Base-by-base conservation (phyloP, 2,888 invertebrate genomes). In the Apodemia zela region DNA sequence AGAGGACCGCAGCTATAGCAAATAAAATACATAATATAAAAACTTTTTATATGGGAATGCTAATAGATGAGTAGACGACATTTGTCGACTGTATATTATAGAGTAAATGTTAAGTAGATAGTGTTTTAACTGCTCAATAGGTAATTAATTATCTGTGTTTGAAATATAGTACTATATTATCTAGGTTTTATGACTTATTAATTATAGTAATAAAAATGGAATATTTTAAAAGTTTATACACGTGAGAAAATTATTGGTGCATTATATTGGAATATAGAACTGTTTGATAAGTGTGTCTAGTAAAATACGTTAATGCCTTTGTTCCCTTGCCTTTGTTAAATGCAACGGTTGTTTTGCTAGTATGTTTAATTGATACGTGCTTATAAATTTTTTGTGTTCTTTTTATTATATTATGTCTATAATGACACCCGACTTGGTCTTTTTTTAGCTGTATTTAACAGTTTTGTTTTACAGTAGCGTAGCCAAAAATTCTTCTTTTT, bases 41-140 rank as follows among this genome's bases (percentile, higher is more conserved):
- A 54, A 54, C 54, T 54, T 54, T 54, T 25, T 54, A 54, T 21
- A 54, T 54, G 29, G 7, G 54, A 54, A 15, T 54, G 54, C 54
- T 54, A 54, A 54, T 54, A 25, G 29, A 29, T 54, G 15, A 54
- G 25, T 54, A 7, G 54, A 54, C 54, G 54, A 54, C 54, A 54
- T 21, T 54, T 54, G 54, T 54, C 2, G 54, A 54, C 54, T 54
- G 13, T 54, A 54, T 54, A 15, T 54, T 25, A 54, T 25, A 51
- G 10, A 51, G 51, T 25, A 51, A 51, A 51, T 51, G 51, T 21
- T 51, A 51, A 51, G 13, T 51, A 51, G 51, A 51, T 51, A 51
- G 5, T 11, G 51, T 51, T 51, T 21, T 18, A 51, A 51, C 51
- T 21, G 51, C 51, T 51, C 51, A 51, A 51, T 51, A 51, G 51